Conservation (phyloP, 2,797 vertebrate species). For the Kryptolebias ocellatus region DNA sequence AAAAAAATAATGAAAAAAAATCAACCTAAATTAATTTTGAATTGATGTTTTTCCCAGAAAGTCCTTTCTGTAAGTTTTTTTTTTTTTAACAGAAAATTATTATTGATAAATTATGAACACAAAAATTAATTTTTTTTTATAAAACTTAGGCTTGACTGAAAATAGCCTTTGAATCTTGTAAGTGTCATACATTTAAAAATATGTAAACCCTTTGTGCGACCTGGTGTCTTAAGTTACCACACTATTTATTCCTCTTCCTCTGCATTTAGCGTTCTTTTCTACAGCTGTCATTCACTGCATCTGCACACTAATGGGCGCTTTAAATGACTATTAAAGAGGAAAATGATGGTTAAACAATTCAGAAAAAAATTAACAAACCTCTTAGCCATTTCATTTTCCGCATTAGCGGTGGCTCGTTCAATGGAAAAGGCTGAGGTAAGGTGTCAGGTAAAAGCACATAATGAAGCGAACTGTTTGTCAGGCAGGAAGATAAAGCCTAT, state of each 20-base stretch:
- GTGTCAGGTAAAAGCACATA: constrained; percentile 72
- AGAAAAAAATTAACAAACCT: constrained; percentile 66
- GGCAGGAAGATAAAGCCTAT: constrained; percentile 64
- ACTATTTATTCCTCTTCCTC: constrained; percentile 36
- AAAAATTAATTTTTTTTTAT: too few species aligned
- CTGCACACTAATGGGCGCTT: constrained; percentile 58
- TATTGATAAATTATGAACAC: too few species aligned
- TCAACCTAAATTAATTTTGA: too few species aligned
- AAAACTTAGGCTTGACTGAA: not conserved
- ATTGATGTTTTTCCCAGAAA: too few species aligned
- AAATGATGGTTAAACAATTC: constrained; percentile 61
- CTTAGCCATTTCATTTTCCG: constrained; percentile 56
- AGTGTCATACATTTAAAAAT: constrained; percentile 1
- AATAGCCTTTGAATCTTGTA: not conserved
- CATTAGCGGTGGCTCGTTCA: constrained; percentile 63
- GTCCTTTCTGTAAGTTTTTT: too few species aligned
- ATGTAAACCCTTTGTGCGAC: constrained; percentile 1
- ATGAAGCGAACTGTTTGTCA: constrained; percentile 66
- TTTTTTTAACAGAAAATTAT: too few species aligned
- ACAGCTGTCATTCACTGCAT: constrained; percentile 47
- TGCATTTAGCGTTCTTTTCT: constrained; percentile 37
- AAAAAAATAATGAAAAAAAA: too few species aligned
- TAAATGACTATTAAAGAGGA: constrained; percentile 54
- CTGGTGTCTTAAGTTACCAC: constrained; percentile 25
- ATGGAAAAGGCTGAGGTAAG: constrained; percentile 49